Percentiles rank a stretch among this genome's conserved stretches.
These are phyloP conservation scores for Serrognathus titanus DNA, from an alignment of 2,888 invertebrate genomes.

Conservation along the genomic window DNA sequence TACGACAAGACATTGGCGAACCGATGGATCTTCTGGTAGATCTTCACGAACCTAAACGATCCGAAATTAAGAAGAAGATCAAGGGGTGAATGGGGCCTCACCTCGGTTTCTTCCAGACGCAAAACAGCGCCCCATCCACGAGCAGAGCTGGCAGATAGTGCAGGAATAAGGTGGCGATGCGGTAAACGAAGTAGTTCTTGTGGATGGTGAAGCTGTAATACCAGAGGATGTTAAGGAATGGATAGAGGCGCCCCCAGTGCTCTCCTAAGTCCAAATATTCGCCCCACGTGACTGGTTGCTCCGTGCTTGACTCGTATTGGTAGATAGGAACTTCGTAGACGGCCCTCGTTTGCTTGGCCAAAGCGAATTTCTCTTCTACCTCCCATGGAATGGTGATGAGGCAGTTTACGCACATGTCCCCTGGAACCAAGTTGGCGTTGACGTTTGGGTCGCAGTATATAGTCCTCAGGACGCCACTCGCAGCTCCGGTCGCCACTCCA, in stretches of 20 bases:
- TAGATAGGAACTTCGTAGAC: conserved; percentile 64
- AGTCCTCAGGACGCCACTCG: conserved; percentile 71
- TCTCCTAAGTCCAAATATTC: conserved; percentile 58
- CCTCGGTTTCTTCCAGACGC: conserved; percentile 60
- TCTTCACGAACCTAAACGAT: conserved; percentile 63
- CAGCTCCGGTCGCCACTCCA: conserved; percentile 68
- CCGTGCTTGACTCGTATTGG: conserved; percentile 81
- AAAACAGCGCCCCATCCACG: conserved; percentile 54
- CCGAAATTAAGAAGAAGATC: neutral
- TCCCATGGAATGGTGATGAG: conserved; percentile 77
- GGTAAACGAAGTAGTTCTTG: conserved; percentile 56
- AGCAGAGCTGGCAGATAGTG: conserved; percentile 65
- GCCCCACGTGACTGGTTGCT: conserved; percentile 80
- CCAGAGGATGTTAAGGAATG: conserved; percentile 66
- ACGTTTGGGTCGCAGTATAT: conserved; percentile 67
- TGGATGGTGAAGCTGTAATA: conserved; percentile 65
- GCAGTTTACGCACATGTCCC: conserved; percentile 79
- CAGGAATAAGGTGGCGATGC: conserved; percentile 60
- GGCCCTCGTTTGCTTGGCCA: conserved; percentile 11
- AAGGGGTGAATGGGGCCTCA: conserved; percentile 41
- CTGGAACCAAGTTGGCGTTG: conserved; percentile 73
- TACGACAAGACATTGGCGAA: conserved; percentile 67
- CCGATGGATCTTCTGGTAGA: conserved; percentile 72
- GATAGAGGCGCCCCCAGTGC: conserved; percentile 56
- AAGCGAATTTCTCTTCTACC: conserved; percentile 44